Conservation (phyloP, 2,113 vertebrate species). For the Oriolus oriolus region DNA sequence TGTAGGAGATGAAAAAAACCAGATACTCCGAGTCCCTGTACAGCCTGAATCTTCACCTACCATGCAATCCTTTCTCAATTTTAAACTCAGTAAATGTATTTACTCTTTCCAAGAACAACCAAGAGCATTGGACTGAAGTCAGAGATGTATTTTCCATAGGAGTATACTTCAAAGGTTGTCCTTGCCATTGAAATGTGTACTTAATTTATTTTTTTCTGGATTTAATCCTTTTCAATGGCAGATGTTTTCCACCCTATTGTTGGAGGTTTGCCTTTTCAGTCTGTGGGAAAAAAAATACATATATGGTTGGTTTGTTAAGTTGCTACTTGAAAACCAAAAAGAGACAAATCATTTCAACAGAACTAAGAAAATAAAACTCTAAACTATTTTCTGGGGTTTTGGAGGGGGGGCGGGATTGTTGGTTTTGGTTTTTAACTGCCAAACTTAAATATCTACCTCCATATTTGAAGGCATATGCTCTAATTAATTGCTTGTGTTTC, state of each 20-base stretch:
- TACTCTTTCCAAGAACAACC: background rate
- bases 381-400: background rate
- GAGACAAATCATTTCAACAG: background rate
- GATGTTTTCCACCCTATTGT: background rate
- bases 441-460: background rate
- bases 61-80: background rate
- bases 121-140: background rate
- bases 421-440: background rate
- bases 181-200: background rate
- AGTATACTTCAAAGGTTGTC: background rate
- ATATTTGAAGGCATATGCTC: background rate
- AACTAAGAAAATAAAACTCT: background rate
- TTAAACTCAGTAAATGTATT: background rate
- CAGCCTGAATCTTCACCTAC: background rate
- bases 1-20: background rate
- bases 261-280: background rate
- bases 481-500: background rate
- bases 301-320: background rate
- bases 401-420: fast-evolving
- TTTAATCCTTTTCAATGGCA: background rate
- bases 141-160: background rate
- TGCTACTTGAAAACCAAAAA: background rate
- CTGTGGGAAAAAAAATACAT: background rate
- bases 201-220: background rate
- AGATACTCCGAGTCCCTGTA: fast-evolving